Percentiles rank a stretch among this genome's conserved stretches.
phyloP scores from a whole-genome alignment of 2,113 vertebrate species.

The Chiloscyllium plagiosum region DNA sequence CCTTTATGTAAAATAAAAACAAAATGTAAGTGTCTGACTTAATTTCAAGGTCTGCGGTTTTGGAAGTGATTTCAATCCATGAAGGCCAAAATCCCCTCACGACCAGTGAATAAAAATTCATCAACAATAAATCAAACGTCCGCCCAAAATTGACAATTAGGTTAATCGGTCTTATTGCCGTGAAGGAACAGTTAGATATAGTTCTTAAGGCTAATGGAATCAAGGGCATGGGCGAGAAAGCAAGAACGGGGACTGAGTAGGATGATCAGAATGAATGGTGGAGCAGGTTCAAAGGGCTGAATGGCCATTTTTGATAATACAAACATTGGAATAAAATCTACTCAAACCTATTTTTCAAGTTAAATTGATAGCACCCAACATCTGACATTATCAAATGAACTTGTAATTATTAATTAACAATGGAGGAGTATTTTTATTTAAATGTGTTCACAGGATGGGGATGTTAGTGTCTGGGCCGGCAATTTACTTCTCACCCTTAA shows the following conservation, averaged over 20 bases:
- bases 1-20: neutral
- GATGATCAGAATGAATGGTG: no score
- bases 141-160: neutral
- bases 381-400: neutral
- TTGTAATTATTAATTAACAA: no score
- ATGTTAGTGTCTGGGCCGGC: no score
- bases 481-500: no score
- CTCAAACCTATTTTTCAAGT: neutral
- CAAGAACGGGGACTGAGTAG: no score
- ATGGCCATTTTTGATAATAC: no score
- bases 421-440: no score
- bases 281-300: no score
- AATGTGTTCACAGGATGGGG: no score
- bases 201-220: no score
- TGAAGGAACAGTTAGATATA: no score
- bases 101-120: neutral
- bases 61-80: neutral
- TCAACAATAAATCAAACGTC: neutral
- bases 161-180: neutral
- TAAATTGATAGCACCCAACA: neutral
- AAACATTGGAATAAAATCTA: neutral
- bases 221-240: no score
- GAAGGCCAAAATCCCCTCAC: neutral
- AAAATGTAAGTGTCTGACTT: neutral
- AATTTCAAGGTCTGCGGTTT: neutral